Percentiles rank a stretch among this genome's conserved stretches.
Evolutionary conservation across 2,113 vertebrate genomes (phyloP).

Genomic region (Clarias macrocephalus): DNA sequence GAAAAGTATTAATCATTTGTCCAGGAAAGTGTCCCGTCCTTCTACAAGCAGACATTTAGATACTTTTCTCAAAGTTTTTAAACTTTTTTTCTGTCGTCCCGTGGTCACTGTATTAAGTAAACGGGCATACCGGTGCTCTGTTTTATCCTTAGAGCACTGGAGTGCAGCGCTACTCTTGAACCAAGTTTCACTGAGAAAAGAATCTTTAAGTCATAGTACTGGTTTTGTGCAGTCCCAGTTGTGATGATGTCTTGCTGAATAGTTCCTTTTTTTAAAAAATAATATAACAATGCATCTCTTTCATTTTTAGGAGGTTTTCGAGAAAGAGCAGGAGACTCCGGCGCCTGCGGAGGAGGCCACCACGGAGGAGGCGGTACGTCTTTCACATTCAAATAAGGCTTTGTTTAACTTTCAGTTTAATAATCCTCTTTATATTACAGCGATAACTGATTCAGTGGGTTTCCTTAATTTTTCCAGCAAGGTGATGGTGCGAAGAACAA

Average conservation of each 20-base stretch:
- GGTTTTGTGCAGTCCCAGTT: too few relatives aligned
- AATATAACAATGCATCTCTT: conserved; percentile 32
- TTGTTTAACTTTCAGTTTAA: neutral
- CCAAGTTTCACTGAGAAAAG: neutral
- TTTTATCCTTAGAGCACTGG: neutral
- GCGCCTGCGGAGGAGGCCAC: conserved; percentile 75
- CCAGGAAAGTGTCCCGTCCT: neutral
- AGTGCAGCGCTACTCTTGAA: neutral
- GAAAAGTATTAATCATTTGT: neutral
- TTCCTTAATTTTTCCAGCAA: conserved; percentile 67
- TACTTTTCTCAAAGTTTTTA: neutral
- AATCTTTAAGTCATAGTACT: too few relatives aligned
- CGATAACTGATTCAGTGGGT: neutral
- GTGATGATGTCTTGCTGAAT: neutral
- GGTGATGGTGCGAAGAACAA: conserved; percentile 83
- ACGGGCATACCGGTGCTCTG: neutral
- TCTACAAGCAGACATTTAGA: too few relatives aligned
- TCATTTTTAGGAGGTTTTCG: conserved; percentile 86
- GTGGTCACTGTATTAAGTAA: neutral
- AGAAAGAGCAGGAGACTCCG: conserved; percentile 84
- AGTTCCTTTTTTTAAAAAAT: neutral
- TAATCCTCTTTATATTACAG: neutral
- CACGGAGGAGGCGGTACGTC: conserved; percentile 56
- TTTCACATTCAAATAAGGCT: neutral
- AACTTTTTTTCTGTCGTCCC: neutral